phyloP scores from a whole-genome alignment of 37 sponge, comb jelly and placozoan species.

The Axinella damicornis region DNA sequence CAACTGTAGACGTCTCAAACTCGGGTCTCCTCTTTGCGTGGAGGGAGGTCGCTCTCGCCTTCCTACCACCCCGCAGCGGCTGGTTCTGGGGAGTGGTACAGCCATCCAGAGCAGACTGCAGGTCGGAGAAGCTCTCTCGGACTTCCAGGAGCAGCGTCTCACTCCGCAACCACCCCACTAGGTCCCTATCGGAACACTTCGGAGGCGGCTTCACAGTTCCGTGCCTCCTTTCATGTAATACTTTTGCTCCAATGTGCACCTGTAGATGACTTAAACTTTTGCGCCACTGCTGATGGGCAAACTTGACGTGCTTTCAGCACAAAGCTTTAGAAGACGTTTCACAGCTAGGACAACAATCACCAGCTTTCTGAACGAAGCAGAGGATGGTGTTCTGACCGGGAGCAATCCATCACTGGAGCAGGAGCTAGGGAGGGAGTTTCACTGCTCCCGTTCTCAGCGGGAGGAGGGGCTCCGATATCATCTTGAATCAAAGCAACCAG shows the following conservation, averaged over 20 bases:
- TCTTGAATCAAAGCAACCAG: neutral
- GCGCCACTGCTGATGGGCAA: neutral
- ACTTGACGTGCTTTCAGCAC: neutral
- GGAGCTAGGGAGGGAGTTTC: neutral
- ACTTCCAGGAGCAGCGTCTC: constrained; percentile 7
- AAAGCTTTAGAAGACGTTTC: constrained; percentile 4
- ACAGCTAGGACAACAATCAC: constrained; percentile 34
- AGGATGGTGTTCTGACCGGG: neutral
- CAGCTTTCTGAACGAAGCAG: constrained; percentile 25
- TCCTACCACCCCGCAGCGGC: neutral
- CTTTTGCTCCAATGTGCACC: too few relatives aligned
- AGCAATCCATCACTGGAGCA: neutral
- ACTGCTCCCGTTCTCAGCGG: neutral
- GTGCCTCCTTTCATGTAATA: too few relatives aligned
- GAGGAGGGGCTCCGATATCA: neutral
- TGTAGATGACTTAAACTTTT: too few relatives aligned
- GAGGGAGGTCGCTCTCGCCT: neutral
- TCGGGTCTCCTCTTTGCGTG: neutral
- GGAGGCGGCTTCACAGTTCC: too few relatives aligned
- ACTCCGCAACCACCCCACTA: constrained; percentile 46
- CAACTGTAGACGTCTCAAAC: neutral
- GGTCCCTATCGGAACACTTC: neutral
- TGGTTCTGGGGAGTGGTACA: neutral
- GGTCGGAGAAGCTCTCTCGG: neutral
- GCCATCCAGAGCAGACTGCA: constrained; percentile 14